Percentiles rank a stretch among this genome's conserved stretches.
These are phyloP conservation scores for Tauraco erythrolophus DNA, from an alignment of 2,113 vertebrate genomes.

Conservation along the genomic window DNA sequence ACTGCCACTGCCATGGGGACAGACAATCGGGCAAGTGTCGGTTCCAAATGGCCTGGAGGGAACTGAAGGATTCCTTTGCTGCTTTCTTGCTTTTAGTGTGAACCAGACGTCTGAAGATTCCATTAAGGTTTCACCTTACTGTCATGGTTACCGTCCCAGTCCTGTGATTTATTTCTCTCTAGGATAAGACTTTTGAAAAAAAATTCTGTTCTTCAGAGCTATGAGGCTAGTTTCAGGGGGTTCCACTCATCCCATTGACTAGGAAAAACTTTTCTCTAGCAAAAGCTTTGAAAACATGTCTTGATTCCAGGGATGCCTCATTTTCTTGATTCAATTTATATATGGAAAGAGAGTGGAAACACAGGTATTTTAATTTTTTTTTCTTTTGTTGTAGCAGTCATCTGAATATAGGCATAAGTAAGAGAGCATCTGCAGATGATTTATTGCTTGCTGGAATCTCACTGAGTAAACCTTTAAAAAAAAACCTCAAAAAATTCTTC, in stretches of 20 bases:
- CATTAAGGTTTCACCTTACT: constrained; percentile 44
- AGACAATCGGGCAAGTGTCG: constrained; percentile 26
- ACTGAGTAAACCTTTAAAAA: neutral
- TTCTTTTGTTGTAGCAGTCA: neutral
- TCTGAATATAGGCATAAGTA: neutral
- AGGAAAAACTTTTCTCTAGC: neutral
- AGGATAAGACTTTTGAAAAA: neutral
- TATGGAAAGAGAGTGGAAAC: neutral
- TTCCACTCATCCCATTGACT: neutral
- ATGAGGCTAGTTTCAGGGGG: neutral
- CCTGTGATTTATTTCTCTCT: constrained; percentile 28
- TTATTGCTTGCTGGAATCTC: neutral
- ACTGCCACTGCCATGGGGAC: constrained; percentile 48
- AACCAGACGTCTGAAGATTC: constrained; percentile 26
- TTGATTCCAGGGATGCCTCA: neutral
- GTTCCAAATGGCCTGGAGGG: constrained; percentile 34
- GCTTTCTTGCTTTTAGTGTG: constrained; percentile 2
- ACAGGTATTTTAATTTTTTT: neutral
- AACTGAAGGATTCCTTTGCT: constrained; percentile 28
- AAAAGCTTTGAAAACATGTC: neutral
- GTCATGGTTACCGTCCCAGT: constrained; percentile 38
- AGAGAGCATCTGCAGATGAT: neutral
- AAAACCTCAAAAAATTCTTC: neutral
- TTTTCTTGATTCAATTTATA: neutral
- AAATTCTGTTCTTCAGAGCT: neutral